Evolutionary conservation across 2,888 invertebrate genomes (phyloP), one percentile per base, ranked within the genome.

Genomic region (Lepidocyrtoides sp.): DNA sequence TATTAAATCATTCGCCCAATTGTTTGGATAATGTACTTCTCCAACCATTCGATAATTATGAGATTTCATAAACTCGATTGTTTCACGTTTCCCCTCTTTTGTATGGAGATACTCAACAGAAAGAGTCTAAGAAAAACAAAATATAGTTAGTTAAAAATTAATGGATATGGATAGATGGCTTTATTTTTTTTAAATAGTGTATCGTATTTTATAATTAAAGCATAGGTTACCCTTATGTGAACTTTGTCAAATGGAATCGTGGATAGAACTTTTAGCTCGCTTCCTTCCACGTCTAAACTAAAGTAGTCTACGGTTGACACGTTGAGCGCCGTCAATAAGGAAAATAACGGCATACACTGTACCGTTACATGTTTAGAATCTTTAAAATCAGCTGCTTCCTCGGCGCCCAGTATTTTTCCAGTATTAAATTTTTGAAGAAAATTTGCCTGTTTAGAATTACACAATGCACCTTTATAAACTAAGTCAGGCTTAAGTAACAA

Each of bases 221-320:
- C 2, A 36, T 36, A 36, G 7, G 36, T 36, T 36, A 95, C 94
- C 91, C 94, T 94, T 23, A 95, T 95, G 84, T 95, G 91, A 10
- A 95, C 92, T 85, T 95, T 94, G 48, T 95, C 94, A 92, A 95
- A 95, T 5, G 95, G 95, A 90, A 95, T 95, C 0, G 95, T 95
- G 77, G 94, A 93, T 0, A 95, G 92, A 7, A 95, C 95, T 4
- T 94, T 94, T 12, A 95, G 84, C 91, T 95, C 95, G 41, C 94
- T 94, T 1, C 95, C 95, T 93, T 95, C 95, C 4, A 95, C 95
- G 89, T 95, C 95, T 51, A 95, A 94, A 83, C 95, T 95, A 91
- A 95, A 95, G 92, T 95, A 95, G 93, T 95, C 95, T 3, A 95
- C 94, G 0, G 93, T 94, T 2, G 95, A 94, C 36, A 94, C 94